Conservation (phyloP, 2,888 invertebrate species). For the Diaprepes abbreviatus region DNA sequence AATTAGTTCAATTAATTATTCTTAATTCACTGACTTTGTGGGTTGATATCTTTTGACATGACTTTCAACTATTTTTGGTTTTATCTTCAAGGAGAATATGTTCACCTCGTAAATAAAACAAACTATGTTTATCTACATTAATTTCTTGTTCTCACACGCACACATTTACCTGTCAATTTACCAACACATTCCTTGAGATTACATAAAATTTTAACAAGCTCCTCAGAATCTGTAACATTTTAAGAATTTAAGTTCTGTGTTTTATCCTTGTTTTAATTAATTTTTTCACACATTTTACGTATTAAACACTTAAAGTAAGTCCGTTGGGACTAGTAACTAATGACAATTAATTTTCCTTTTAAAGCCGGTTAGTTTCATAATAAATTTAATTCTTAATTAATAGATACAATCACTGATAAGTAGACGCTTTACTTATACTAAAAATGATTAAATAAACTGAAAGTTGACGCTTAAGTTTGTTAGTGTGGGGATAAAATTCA, state of each 20-base stretch:
- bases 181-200: neutral
- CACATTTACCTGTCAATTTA: neutral
- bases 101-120: too few species aligned
- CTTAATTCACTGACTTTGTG: too few species aligned
- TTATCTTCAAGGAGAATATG: too few species aligned
- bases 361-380: neutral
- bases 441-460: too few species aligned
- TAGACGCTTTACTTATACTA: too few species aligned
- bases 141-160: neutral
- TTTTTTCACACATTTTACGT: slow-evolving; percentile 12
- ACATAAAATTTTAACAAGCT: neutral
- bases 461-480: too few species aligned
- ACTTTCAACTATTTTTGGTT: too few species aligned
- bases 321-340: neutral
- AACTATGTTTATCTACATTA: too few species aligned
- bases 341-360: slow-evolving; percentile 7
- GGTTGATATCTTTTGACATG: too few species aligned
- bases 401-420: too few species aligned
- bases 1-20: too few species aligned
- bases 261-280: slow-evolving; percentile 7
- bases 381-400: neutral
- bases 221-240: slow-evolving; percentile 3
- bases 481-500: too few species aligned
- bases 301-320: neutral
- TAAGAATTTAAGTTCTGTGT: slow-evolving; percentile 1